phyloP scores from a whole-genome alignment of 1,140 invertebrate genomes.

The Polyergus mexicanus region DNA sequence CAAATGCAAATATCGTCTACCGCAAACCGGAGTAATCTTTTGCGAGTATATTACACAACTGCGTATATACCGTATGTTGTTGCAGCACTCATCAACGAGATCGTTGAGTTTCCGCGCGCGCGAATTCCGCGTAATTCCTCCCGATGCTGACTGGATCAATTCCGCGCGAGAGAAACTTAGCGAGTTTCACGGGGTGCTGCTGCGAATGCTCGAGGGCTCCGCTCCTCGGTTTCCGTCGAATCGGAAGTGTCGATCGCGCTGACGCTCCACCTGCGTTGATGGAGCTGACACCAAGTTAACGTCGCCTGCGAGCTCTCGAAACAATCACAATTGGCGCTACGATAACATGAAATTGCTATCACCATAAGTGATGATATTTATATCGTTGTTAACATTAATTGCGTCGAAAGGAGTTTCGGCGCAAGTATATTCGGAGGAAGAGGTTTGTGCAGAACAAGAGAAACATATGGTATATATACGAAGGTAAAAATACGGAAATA shows the following conservation, averaged over 20 bases:
- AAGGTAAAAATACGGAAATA: too few species aligned
- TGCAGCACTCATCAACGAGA: constrained; percentile 29
- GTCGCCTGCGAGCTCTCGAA: constrained; percentile 11
- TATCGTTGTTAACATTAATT: not conserved
- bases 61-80: constrained; percentile 40
- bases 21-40: constrained; percentile 23
- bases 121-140: constrained; percentile 68
- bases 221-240: constrained; percentile 57
- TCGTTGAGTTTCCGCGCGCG: constrained; percentile 34
- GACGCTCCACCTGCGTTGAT: constrained; percentile 40
- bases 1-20: constrained; percentile 44
- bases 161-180: constrained; percentile 69
- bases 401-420: not conserved
- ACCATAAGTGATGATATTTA: constrained; percentile 1
- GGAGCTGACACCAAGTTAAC: constrained; percentile 65
- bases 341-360: constrained; percentile 6
- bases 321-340: constrained; percentile 26
- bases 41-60: not conserved
- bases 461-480: not conserved
- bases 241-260: constrained; percentile 71
- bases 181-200: constrained; percentile 54
- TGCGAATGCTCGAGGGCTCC: constrained; percentile 56
- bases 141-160: constrained; percentile 69
- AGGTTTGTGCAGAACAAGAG: too few species aligned
- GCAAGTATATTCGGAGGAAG: not conserved